Conservation (phyloP, 2,888 invertebrate species). For the Phyllotreta cruciferae region DNA sequence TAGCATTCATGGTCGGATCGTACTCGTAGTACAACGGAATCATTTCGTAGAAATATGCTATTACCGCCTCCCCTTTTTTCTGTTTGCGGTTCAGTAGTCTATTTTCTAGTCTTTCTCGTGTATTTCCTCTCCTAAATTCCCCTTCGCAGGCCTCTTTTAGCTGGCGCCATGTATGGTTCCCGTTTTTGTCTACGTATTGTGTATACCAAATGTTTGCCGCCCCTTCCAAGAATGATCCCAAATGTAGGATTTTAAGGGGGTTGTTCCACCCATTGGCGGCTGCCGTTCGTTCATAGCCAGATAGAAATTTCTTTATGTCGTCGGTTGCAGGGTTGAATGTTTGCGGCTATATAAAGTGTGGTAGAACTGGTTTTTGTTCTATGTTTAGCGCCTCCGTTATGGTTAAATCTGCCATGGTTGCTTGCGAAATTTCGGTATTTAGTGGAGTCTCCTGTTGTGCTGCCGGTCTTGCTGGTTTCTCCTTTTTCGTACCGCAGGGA, state of each 20-base stretch:
- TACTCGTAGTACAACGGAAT: constrained; percentile 9
- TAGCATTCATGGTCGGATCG: constrained; percentile 3
- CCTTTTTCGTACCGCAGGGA: no score
- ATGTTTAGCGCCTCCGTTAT: no score
- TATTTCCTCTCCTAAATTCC: constrained; percentile 9
- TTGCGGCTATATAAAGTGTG: constrained; percentile 16
- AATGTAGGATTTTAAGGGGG: constrained; percentile 15
- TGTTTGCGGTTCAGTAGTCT: constrained; percentile 12
- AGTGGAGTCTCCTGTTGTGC: no score
- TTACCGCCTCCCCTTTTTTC: neutral
- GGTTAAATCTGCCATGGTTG: no score
- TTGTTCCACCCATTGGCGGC: constrained; percentile 18
- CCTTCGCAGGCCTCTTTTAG: neutral
- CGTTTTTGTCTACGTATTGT: neutral
- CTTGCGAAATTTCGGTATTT: no score
- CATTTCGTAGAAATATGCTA: constrained; percentile 13
- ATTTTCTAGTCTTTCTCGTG: neutral
- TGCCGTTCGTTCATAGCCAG: neutral
- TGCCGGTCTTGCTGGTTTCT: no score
- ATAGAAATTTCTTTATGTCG: neutral
- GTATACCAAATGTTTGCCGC: constrained; percentile 20
- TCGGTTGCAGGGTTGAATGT: constrained; percentile 16
- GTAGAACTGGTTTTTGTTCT: neutral
- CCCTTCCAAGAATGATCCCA: constrained; percentile 19
- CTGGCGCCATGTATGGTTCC: neutral